Evolutionary conservation across 1,140 invertebrate species (phyloP), one percentile per base, ranked within the genome.

Genomic region (Aleiodes sp.): DNA sequence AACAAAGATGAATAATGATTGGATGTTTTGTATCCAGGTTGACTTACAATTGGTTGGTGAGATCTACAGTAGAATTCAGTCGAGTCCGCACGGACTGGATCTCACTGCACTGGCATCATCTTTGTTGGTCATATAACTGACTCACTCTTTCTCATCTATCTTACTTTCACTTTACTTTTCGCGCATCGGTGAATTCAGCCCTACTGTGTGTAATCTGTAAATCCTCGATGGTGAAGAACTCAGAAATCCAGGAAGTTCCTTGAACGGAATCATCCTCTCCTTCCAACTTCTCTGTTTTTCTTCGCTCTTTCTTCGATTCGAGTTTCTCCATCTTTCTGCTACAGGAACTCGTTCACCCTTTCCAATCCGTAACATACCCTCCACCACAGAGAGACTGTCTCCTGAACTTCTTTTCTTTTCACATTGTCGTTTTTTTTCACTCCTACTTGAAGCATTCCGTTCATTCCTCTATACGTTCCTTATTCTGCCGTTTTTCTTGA

Each of bases 191-290:
- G 35, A 70, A 61, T 74, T 77, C 72, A 76, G 75, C 72, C 77
- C 77, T 76, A 74, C 73, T 72, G 74, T 70, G 74, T 77, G 77
- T 83, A 83, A 83, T 83, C 81, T 82, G 80, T 82, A 82, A 83
- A 83, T 83, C 81, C 80, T 82, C 79, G 73, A 78, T 64, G 63
- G 70, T 70, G 73, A 75, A 75, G 73, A 74, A 72, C 76, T 75
- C 74, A 79, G 75, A 80, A 82, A 79, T 82, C 79, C 77, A 73
- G 78, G 80, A 81, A 83, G 81, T 82, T 82, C 77, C 76, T 79
- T 73, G 76, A 77, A 80, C 75, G 75, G 72, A 79, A 79, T 79
- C 78, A 75, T 78, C 76, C 71, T 70, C 43, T 39, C 19, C 16
- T 29, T 10, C 52, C 61, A 35, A 39, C 61, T 37, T 33, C 12